Conservation (phyloP, 2,888 invertebrate species). For the Plemyria rubiginata region DNA sequence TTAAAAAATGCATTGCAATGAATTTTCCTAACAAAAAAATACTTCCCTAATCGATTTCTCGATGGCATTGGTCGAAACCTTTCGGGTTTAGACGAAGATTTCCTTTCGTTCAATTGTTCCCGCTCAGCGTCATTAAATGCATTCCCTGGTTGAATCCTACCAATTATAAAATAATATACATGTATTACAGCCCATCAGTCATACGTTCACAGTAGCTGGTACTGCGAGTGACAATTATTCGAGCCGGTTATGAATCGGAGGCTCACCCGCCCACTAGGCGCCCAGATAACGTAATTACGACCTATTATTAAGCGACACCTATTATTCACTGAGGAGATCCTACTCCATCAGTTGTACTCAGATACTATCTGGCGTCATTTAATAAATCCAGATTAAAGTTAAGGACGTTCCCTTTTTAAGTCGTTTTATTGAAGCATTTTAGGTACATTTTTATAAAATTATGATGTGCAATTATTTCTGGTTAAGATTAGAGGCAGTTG, state of each 20-base stretch:
- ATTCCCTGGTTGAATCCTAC: too few relatives aligned
- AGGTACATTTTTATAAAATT: background rate
- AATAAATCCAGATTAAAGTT: background rate
- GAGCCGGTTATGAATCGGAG: conserved; percentile 74
- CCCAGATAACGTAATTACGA: conserved; percentile 80
- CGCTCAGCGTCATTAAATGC: too few relatives aligned
- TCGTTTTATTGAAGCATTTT: background rate
- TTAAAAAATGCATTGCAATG: too few relatives aligned
- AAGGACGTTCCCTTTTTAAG: background rate
- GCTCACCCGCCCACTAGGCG: conserved; percentile 59
- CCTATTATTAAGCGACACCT: conserved; percentile 73
- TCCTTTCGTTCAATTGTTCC: too few relatives aligned
- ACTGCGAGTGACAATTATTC: conserved; percentile 78
- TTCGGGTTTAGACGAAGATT: too few relatives aligned
- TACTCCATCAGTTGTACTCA: conserved; percentile 54
- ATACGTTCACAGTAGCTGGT: conserved; percentile 39
- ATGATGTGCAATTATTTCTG: too few relatives aligned
- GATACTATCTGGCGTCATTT: background rate
- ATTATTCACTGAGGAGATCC: conserved; percentile 75
- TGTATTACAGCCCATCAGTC: conserved; percentile 44
- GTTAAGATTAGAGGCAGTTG: too few relatives aligned
- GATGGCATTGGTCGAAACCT: too few relatives aligned
- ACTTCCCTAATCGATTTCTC: too few relatives aligned
- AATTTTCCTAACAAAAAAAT: too few relatives aligned
- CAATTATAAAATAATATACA: too few relatives aligned